Conservation (phyloP, 1,140 invertebrate genomes). For the Hermetia illucens region DNA sequence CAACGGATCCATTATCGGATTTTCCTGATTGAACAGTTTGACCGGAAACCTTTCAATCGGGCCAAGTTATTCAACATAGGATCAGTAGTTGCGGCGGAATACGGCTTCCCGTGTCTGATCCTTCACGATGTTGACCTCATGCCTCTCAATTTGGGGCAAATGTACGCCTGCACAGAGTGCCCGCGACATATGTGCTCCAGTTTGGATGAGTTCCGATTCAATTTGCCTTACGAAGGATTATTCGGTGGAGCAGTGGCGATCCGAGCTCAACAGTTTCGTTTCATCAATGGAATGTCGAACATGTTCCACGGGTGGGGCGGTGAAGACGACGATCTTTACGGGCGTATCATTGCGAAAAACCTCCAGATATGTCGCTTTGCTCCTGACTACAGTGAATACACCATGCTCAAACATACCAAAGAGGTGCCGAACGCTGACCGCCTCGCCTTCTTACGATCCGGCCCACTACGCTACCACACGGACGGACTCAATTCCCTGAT, state of each 20-base stretch:
- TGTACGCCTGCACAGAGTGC: slow-evolving; percentile 76
- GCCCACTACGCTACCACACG: slow-evolving; percentile 36
- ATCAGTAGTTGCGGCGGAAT: slow-evolving; percentile 56
- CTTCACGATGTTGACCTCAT: slow-evolving; percentile 93
- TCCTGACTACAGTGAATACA: slow-evolving; percentile 55
- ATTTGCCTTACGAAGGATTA: slow-evolving; percentile 55
- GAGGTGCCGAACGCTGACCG: slow-evolving; percentile 30
- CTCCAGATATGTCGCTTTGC: slow-evolving; percentile 53
- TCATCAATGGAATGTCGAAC: slow-evolving; percentile 79
- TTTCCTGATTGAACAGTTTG: slow-evolving; percentile 80
- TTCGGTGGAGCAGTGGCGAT: slow-evolving; percentile 69
- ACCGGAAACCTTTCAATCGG: slow-evolving; percentile 70
- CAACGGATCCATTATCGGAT: slow-evolving; percentile 73
- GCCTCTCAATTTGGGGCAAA: slow-evolving; percentile 75
- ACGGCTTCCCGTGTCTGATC: slow-evolving; percentile 73
- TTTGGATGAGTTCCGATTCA: slow-evolving; percentile 75
- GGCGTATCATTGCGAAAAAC: slow-evolving; percentile 35
- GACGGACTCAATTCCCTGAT: slow-evolving; percentile 59
- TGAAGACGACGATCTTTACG: slow-evolving; percentile 82
- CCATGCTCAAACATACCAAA: slow-evolving; percentile 59
- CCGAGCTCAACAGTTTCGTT: slow-evolving; percentile 50
- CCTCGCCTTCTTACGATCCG: slow-evolving; percentile 21
- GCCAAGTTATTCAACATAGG: slow-evolving; percentile 90
- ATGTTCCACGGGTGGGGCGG: slow-evolving; percentile 77
- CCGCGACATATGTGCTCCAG: slow-evolving; percentile 89